Percentiles rank a stretch among this genome's conserved stretches.
Conservation (phyloP, 2,888 invertebrate genomes). For the Ectobius pallidus region DNA sequence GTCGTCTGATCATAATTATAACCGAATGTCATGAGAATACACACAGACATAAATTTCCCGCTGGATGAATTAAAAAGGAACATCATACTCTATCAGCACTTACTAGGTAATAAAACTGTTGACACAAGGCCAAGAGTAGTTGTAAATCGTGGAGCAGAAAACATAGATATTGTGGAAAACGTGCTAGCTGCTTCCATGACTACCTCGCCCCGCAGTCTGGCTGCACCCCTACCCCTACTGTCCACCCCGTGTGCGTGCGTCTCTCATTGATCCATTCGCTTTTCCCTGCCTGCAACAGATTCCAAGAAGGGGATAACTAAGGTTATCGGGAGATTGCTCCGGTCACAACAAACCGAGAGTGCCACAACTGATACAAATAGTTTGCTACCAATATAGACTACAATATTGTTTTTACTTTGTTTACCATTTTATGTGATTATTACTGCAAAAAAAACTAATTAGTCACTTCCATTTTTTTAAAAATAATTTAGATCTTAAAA, state of each 20-base stretch:
- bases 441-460: too few relatives aligned
- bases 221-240: slow-evolving; percentile 13
- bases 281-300: neutral
- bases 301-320: neutral
- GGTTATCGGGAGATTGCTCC: slow-evolving; percentile 2
- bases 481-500: too few relatives aligned
- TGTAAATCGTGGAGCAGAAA: slow-evolving; percentile 18
- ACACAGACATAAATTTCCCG: too few relatives aligned
- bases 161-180: neutral
- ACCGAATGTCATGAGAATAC: too few relatives aligned
- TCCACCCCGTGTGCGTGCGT: neutral
- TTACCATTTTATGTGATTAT: too few relatives aligned
- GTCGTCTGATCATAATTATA: too few relatives aligned
- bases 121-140: neutral
- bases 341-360: neutral
- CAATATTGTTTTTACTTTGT: too few relatives aligned
- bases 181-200: neutral
- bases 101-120: neutral
- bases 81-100: too few relatives aligned
- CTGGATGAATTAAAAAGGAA: too few relatives aligned
- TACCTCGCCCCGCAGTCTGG: slow-evolving; percentile 33
- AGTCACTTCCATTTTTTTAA: too few relatives aligned
- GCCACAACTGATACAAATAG: too few relatives aligned
- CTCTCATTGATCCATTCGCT: neutral
- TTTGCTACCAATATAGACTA: too few relatives aligned